Percentiles rank a stretch among this genome's conserved stretches.
Conservation (phyloP, 2,797 vertebrate species). For the Thunnus albacares region DNA sequence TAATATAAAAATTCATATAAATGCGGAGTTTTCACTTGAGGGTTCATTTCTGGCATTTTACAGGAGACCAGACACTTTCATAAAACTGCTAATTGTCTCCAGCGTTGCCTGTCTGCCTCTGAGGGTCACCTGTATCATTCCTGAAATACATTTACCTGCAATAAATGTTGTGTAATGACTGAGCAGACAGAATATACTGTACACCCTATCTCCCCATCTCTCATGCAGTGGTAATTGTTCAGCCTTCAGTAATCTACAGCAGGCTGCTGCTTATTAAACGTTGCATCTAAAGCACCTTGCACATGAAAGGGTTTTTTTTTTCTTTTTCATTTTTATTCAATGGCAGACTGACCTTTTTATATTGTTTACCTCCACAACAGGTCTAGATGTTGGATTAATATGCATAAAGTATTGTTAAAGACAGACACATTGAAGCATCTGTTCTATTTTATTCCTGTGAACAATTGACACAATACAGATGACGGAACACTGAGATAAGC, state of each 20-base stretch:
- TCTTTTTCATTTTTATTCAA: background rate
- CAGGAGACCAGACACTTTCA: background rate
- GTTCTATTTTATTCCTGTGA: background rate
- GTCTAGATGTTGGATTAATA: no score
- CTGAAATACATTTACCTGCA: background rate
- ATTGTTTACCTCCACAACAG: background rate
- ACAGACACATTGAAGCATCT: background rate
- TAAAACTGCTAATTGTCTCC: background rate
- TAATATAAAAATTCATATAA: background rate
- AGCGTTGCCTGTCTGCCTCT: conserved; percentile 17
- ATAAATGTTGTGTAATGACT: background rate
- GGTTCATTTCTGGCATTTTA: background rate
- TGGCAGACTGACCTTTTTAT: no score
- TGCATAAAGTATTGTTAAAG: background rate
- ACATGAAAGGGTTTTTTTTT: background rate
- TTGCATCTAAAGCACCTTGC: background rate
- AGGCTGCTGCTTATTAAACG: background rate
- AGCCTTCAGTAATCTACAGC: background rate
- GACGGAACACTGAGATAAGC: conserved; percentile 10
- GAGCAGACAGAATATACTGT: background rate
- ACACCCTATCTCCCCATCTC: background rate
- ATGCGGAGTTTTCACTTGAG: background rate
- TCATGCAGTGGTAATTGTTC: background rate
- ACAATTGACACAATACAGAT: conserved; percentile 16
- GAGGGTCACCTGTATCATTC: conserved; percentile 19